Evolutionary conservation across 2,888 invertebrate species (phyloP), one percentile per base, ranked within the genome.

Genomic region (Drosophila subquinaria): DNA sequence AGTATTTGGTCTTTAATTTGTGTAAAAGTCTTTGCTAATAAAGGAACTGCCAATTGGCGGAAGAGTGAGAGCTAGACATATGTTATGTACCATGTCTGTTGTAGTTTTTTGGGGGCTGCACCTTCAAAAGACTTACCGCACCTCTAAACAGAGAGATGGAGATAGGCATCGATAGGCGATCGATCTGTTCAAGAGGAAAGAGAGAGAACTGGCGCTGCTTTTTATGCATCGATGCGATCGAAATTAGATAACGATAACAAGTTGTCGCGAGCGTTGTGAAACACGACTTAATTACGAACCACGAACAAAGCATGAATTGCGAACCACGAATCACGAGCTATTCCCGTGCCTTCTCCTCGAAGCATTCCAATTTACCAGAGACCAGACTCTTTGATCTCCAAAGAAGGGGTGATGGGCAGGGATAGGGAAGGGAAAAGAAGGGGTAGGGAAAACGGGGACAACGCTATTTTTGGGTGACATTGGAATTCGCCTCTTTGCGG

Each of bases 211-310:
- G 48, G 57, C 57, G 64, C 53, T 55, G 17, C 64, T 47, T 48
- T 51, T 67, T 68, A 62, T 67, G 63, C 69, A 69, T 65, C 61
- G 53, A 69, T 69, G 69, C 40, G 77, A 81, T 79, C 88, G 61
- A 88, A 90, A 90, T 92, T 89, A 89, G 77, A 77, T 77, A 77
- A 79, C 71, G 92, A 92, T 92, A 92, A 90, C 91, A 90, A 81
- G 69, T 77, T 92, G 92, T 92, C 82, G 79, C 84, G 86, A 79
- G 79, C 63, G 82, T 85, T 92, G 92, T 92, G 91, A 92, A 89
- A 92, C 93, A 92, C 85, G 91, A 89, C 88, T 90, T 91, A 91
- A 92, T 93, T 92, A 92, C 85, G 80, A 59, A 35, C 10, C 13
- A 40, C 13, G 47, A 30, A 40, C 42, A 50, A 69, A 56, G 4